phyloP scores from a whole-genome alignment of 1,140 invertebrate genomes.

The Neodiprion virginianus region DNA sequence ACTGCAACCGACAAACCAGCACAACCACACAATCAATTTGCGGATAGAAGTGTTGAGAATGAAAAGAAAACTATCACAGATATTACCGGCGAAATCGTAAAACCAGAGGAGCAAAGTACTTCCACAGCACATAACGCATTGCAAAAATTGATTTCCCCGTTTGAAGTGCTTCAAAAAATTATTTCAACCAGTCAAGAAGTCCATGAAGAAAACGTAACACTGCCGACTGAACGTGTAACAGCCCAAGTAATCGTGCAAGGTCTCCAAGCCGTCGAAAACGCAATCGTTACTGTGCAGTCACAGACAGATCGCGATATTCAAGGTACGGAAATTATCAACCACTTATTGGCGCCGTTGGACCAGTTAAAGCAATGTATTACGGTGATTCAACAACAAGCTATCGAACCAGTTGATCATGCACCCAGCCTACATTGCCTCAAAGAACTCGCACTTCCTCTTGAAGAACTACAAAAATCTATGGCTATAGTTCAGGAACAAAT shows the following conservation, averaged over 20 bases:
- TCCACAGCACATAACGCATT: constrained; percentile 26
- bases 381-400: too few species aligned
- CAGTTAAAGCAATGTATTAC: too few species aligned
- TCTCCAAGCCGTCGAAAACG: constrained; percentile 60
- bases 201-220: constrained; percentile 69
- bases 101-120: constrained; percentile 45
- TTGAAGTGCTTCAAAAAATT: constrained; percentile 68
- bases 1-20: not conserved
- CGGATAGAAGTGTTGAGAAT: constrained; percentile 34
- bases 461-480: constrained; percentile 51
- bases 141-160: constrained; percentile 60
- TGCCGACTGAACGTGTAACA: constrained; percentile 62
- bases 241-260: constrained; percentile 32
- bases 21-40: not conserved
- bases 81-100: constrained; percentile 46
- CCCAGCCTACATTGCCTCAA: constrained; percentile 28
- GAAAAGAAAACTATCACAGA: constrained; percentile 49
- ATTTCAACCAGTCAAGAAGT: constrained; percentile 72
- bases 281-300: constrained; percentile 51
- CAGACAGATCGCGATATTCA: too few species aligned
- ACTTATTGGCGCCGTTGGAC: too few species aligned
- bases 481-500: constrained; percentile 57
- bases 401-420: too few species aligned
- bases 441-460: constrained; percentile 46
- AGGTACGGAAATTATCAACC: too few species aligned